A percentile compares a stretch with the other conserved stretches of the same genome.
Conservation (phyloP, 2,113 vertebrate genomes). For the Nerophis lumbriciformis region DNA sequence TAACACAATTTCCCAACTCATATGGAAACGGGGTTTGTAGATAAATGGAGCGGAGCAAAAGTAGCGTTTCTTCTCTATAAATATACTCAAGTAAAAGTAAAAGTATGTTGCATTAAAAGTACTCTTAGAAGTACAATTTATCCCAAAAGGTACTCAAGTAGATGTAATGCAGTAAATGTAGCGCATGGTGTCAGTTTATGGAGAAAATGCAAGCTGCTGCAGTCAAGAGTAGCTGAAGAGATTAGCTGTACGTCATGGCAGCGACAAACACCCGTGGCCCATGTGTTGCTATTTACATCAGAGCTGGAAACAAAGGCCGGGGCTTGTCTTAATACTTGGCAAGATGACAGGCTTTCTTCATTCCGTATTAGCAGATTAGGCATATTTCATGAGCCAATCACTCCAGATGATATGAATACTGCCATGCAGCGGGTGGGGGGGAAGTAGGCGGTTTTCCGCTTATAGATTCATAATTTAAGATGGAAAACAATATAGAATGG, state of each 20-base stretch:
- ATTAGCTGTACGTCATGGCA: conserved; percentile 64
- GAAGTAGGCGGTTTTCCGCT: conserved; percentile 25
- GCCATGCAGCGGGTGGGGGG: conserved; percentile 23
- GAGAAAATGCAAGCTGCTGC: conserved; percentile 61
- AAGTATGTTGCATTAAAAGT: too few species aligned
- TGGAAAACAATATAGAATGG: conserved; percentile 48
- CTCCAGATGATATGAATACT: conserved; percentile 42
- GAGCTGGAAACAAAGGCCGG: conserved; percentile 53
- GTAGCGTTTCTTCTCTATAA: too few species aligned
- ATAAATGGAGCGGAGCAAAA: too few species aligned
- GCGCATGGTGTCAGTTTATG: conserved; percentile 8
- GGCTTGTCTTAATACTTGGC: conserved; percentile 51
- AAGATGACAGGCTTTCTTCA: conserved; percentile 62
- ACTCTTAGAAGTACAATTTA: too few species aligned
- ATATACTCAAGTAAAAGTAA: too few species aligned
- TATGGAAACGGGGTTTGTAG: too few species aligned
- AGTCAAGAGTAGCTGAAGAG: conserved; percentile 62
- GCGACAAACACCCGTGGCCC: conserved; percentile 59
- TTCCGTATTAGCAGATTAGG: conserved; percentile 68
- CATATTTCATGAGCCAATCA: conserved; percentile 61
- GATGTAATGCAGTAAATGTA: too few species aligned
- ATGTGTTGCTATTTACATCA: conserved; percentile 69
- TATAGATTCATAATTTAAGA: conserved; percentile 60
- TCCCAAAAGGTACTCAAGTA: too few species aligned
- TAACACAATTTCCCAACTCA: too few species aligned